Conservation (phyloP, 2,797 vertebrate species). For the Anolis apletophallus region DNA sequence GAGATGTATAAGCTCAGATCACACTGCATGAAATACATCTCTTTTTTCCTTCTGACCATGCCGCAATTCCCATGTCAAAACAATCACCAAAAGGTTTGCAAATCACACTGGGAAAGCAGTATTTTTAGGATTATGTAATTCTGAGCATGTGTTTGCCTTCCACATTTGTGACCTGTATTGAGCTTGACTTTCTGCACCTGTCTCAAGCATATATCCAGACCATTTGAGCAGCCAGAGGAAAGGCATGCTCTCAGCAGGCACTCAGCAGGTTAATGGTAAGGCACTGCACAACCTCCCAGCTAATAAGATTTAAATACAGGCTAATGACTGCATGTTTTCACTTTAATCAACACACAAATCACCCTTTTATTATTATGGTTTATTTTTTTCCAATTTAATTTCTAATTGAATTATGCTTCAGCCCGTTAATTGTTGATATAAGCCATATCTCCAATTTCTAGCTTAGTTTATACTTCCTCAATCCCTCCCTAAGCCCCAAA, state of each 20-base stretch:
- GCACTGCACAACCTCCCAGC: conserved; percentile 47
- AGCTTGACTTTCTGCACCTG: conserved; percentile 32
- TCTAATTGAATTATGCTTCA: conserved; percentile 75
- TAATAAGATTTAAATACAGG: conserved; percentile 74
- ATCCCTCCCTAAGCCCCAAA: conserved; percentile 30
- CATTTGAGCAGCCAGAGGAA: conserved; percentile 34
- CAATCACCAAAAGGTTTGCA: background rate
- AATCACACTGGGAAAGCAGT: background rate
- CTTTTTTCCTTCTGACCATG: background rate
- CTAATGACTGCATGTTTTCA: conserved; percentile 75
- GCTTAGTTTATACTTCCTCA: conserved; percentile 41
- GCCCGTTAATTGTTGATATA: conserved; percentile 70
- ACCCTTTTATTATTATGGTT: conserved; percentile 70
- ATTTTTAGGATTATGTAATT: conserved; percentile 6
- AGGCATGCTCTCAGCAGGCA: conserved; percentile 44
- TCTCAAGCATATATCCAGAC: conserved; percentile 15
- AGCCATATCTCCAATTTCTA: conserved; percentile 60
- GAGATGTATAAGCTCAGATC: background rate
- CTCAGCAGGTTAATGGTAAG: conserved; percentile 67
- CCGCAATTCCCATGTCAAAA: background rate
- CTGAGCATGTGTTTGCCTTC: background rate
- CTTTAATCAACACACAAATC: conserved; percentile 72
- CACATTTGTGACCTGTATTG: conserved; percentile 26
- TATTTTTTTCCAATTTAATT: conserved; percentile 72
- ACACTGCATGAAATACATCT: background rate